Percentiles rank a stretch among this genome's conserved stretches.
phyloP scores from a whole-genome alignment of 2,113 vertebrate species.

The Thamnophis sirtalis region DNA sequence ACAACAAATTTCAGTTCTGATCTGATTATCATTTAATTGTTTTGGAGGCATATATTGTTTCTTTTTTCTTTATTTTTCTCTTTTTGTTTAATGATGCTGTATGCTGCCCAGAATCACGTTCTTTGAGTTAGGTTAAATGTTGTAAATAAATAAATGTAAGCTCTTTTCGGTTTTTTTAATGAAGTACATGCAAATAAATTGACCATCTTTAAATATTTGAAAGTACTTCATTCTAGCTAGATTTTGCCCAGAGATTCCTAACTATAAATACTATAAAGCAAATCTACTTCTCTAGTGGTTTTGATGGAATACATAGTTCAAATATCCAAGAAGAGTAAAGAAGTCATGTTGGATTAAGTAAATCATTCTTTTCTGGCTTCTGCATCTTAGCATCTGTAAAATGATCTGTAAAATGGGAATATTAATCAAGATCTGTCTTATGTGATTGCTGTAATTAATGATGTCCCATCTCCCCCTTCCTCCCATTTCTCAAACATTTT shows the following conservation, averaged over 20 bases:
- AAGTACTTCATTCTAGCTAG: not conserved
- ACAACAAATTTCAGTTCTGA: not conserved
- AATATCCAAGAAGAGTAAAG: not conserved
- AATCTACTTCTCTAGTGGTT: not conserved
- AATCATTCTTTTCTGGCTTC: not conserved
- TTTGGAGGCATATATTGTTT: not conserved
- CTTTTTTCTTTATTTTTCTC: not conserved
- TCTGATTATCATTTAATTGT: not conserved
- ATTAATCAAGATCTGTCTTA: not conserved
- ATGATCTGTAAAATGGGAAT: not conserved
- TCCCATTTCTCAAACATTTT: not conserved
- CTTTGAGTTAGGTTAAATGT: not conserved
- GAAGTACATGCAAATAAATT: not conserved
- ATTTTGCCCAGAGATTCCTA: not conserved
- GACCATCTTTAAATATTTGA: not conserved
- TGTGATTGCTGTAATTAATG: not conserved
- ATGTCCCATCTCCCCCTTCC: not conserved
- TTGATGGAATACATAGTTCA: not conserved
- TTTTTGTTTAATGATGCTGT: not conserved
- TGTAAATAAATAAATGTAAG: not conserved
- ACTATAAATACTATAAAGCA: not conserved
- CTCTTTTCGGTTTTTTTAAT: not conserved
- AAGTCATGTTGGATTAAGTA: not conserved
- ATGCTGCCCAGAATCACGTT: not conserved
- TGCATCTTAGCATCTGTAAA: not conserved